Base-by-base conservation (phyloP, 2,888 invertebrate genomes). In the Sesamia inferens region DNA sequence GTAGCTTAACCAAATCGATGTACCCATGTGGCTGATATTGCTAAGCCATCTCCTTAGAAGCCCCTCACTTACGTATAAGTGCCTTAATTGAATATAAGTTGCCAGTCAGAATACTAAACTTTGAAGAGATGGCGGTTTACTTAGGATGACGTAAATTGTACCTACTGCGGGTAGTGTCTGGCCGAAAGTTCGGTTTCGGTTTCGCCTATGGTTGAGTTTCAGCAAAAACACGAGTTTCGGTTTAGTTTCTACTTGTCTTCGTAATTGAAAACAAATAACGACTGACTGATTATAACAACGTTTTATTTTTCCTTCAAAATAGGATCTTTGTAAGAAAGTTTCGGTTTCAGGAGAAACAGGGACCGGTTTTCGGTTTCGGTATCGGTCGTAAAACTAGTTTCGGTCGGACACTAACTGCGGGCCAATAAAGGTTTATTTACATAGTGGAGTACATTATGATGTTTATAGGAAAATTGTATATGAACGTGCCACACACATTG, bases 351-450 rank as follows among this genome's bases (percentile, higher is more conserved):
- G 2, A 31, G 31, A 31, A 31, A 31, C 31, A 31, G 31, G 3
- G 3, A 31, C 31, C 31, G 31, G 31, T 31, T 31, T 31, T 31
- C 31, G 31, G 31, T 31, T 31, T 31, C 3, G 31, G 31, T 31
- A 2, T 31, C 3, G 31, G 31, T 31, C 31, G 31, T 31, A 31
- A 31, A 31, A 31, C 31, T 31, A 31, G 31, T 31, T 31, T 31
- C 31, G 3, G 31, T 31, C 31, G 3, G 31, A 31, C 31, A 31
- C 31, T 31, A 31, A 54, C 47, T 5, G 42, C 11, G 42, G 64
- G 48, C 51, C 42, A 42, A 14, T 54, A 39, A 65, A 76, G 71
- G 71, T 66, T 48, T 59, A 71, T 62, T 77, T 63, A 63, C 71
- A 47, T 70, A 42, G 13, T 64, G n/a, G 57, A 58, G 58, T 7